Conservation (phyloP, 2,888 invertebrate genomes). For the Podabrus alpinus region DNA sequence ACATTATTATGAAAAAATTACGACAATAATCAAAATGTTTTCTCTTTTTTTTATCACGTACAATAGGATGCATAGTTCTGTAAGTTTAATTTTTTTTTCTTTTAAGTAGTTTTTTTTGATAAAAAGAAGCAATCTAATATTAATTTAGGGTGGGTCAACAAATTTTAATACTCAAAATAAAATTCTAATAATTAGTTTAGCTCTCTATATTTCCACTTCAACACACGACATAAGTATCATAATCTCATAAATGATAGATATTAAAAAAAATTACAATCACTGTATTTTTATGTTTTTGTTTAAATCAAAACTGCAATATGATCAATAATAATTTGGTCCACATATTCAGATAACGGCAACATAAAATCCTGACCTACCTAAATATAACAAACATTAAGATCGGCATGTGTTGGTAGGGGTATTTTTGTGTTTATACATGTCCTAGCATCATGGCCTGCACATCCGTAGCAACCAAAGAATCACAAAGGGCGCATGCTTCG, state of each 20-base stretch:
- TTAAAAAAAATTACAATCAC: not conserved
- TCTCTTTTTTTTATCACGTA: not conserved
- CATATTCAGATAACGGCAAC: not conserved
- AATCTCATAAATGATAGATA: not conserved
- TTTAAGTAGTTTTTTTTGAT: not conserved
- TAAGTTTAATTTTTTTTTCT: not conserved
- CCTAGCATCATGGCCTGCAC: not conserved
- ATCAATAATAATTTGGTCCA: not conserved
- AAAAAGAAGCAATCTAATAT: no score
- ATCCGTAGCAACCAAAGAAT: constrained; percentile 10
- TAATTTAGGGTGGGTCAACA: not conserved
- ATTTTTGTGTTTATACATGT: not conserved
- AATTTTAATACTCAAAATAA: not conserved
- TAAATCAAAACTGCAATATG: not conserved
- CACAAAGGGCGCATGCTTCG: constrained; percentile 31
- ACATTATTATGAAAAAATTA: no score
- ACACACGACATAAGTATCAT: not conserved
- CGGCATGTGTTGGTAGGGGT: constrained; percentile 24
- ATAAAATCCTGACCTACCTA: constrained; percentile 20
- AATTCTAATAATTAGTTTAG: not conserved
- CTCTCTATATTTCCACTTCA: not conserved
- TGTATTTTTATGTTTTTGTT: not conserved
- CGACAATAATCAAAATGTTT: no score
- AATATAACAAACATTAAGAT: constrained; percentile 17
- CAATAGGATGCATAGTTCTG: not conserved